phyloP scores from a whole-genome alignment of 2,797 vertebrate species.

The Neosilurus hyrtlii region DNA sequence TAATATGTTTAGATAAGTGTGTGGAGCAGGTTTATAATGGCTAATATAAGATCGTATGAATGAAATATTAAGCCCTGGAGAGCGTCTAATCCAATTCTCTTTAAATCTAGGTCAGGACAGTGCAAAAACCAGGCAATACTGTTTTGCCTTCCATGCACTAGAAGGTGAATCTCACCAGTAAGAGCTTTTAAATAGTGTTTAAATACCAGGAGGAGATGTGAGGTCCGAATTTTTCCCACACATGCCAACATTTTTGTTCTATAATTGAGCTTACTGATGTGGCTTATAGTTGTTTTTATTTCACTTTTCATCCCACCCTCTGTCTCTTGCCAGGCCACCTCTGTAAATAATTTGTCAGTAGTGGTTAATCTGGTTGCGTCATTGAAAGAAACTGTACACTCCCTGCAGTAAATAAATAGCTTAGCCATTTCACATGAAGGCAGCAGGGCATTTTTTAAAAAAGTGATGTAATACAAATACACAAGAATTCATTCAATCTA shows the following conservation, averaged over 20 bases:
- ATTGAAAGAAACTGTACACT: background rate
- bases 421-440: background rate
- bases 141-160: slow-evolving; percentile 34
- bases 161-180: slow-evolving; percentile 47
- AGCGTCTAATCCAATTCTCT: slow-evolving; percentile 55
- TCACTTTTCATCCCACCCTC: background rate
- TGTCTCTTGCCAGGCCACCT: background rate
- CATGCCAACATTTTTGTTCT: background rate
- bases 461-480: slow-evolving; percentile 3
- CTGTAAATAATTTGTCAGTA: slow-evolving; percentile 29
- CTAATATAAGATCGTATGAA: slow-evolving; percentile 34
- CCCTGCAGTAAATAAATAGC: slow-evolving; percentile 3
- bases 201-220: background rate
- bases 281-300: slow-evolving; percentile 7
- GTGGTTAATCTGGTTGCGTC: slow-evolving; percentile 13
- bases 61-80: slow-evolving; percentile 33
- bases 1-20: background rate
- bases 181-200: slow-evolving; percentile 2
- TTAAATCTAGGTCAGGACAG: slow-evolving; percentile 57
- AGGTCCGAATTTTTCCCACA: slow-evolving; percentile 6
- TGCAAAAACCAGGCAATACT: slow-evolving; percentile 37
- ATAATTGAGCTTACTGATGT: background rate
- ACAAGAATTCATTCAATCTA: background rate
- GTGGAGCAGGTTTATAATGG: slow-evolving; percentile 9
- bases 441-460: background rate